Conservation (phyloP, 1,140 invertebrate species). For the Colletes gigas region DNA sequence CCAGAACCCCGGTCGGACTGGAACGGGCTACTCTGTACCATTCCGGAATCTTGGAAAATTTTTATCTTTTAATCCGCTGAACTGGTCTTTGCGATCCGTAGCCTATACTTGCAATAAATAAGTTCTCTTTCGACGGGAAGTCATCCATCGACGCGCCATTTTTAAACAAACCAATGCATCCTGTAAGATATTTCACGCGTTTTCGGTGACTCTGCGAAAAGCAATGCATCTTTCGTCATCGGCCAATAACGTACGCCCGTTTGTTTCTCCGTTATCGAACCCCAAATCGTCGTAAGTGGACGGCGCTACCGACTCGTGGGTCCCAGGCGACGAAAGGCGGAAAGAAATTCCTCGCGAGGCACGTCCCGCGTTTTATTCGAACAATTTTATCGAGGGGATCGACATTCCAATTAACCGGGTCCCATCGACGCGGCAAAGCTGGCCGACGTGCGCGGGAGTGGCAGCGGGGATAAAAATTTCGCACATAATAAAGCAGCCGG, state of each 20-base stretch:
- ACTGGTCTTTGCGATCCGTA: too few species aligned
- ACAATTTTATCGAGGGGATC: constrained; percentile 73
- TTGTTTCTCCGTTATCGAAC: too few species aligned
- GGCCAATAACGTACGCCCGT: too few species aligned
- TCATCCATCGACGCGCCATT: too few species aligned
- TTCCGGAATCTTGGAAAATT: constrained; percentile 54
- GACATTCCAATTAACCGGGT: constrained; percentile 74
- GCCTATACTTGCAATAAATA: too few species aligned
- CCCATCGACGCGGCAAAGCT: background rate
- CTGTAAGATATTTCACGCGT: too few species aligned
- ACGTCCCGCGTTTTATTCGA: constrained; percentile 55
- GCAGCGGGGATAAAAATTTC: constrained; percentile 71
- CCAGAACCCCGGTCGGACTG: background rate
- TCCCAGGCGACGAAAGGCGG: background rate
- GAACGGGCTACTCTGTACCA: background rate
- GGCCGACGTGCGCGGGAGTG: constrained; percentile 3
- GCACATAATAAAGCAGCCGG: constrained; percentile 75
- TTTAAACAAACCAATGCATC: too few species aligned
- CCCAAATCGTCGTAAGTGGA: too few species aligned
- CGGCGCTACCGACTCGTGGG: too few species aligned
- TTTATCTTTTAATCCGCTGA: constrained; percentile 33
- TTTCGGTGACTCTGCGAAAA: too few species aligned
- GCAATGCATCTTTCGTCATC: too few species aligned
- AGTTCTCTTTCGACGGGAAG: too few species aligned
- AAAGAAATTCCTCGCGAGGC: constrained; percentile 38